Evolutionary conservation across 2,888 invertebrate genomes (phyloP), one percentile per base, ranked within the genome.

Genomic region (Agrochola macilenta): DNA sequence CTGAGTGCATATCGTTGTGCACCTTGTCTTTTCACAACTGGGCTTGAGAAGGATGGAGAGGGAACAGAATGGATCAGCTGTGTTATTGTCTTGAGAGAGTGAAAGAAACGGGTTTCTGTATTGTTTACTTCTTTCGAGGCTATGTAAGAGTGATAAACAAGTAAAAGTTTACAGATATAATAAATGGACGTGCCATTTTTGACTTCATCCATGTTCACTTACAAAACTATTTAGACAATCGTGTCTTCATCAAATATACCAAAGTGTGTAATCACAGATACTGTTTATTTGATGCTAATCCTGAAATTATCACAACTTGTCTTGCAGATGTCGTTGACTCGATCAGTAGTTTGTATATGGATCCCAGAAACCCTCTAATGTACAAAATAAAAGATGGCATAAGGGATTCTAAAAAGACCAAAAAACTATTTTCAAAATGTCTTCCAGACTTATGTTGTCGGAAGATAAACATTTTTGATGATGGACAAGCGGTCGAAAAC

Each of bases 391-490:
- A 61, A 12, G n/a, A n/a, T n/a, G 17, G 11, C 58, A 30, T 23
- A 68, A 5, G 11, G 17, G 1, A 35, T 54, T 54, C 52, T n/a
- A 60, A 7, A n/a, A 69, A 69, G n/a, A 69, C 11, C 61, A n/a
- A 69, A 70, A 74, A 68, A 26, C 11, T 30, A 65, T 74, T 35
- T 64, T 52, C 58, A 35, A 76, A 76, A 88, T 83, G 80, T 74
- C 82, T 83, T 74, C 79, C 84, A 84, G 81, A 69, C 74, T 74
- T 73, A 69, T 60, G 76, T 74, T 78, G 77, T 78, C 80, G 76
- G 77, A 83, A 88, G 78, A 72, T 89, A 88, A 88, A 89, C 88
- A 90, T 11, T 12, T 23, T 20, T 74, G 90, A 72, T 79, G 88
- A 90, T 71, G 73, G 88, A 90, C 84, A 74, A 69, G 57, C 76